Percentiles rank a stretch among this genome's conserved stretches.
Evolutionary conservation across 2,113 vertebrate species (phyloP).

Genomic region (Ameiurus melas): DNA sequence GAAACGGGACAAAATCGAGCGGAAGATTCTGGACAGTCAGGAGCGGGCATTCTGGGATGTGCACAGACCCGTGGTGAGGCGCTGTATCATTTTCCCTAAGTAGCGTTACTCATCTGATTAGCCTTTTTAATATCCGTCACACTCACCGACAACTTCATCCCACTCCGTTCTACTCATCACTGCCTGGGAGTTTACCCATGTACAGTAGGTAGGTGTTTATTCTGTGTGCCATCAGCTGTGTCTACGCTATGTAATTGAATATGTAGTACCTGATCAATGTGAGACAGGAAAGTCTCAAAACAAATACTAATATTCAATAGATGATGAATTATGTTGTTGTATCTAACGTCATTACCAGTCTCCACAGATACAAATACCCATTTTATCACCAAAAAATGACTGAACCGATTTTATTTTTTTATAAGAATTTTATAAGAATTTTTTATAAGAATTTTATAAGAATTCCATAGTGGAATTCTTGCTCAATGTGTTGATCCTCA

Average conservation of each 20-base stretch:
- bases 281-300: neutral
- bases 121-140: conserved; percentile 7
- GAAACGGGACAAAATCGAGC: conserved; percentile 88
- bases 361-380: neutral
- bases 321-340: neutral
- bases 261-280: neutral
- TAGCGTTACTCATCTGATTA: neutral
- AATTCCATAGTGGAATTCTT: neutral
- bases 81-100: neutral
- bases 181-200: neutral
- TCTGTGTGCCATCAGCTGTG: neutral
- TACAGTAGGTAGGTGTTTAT: neutral
- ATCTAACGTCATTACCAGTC: neutral
- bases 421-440: too few relatives aligned
- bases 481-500: neutral
- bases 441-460: too few relatives aligned
- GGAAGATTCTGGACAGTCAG: conserved; percentile 89
- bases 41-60: conserved; percentile 91
- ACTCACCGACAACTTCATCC: neutral
- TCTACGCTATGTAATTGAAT: neutral
- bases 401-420: too few relatives aligned
- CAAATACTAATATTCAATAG: neutral
- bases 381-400: neutral
- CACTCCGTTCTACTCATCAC: neutral
- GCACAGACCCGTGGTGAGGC: conserved; percentile 85